phyloP scores from a whole-genome alignment of 2,888 invertebrate species.

The Leptarthrus brevirostris region DNA sequence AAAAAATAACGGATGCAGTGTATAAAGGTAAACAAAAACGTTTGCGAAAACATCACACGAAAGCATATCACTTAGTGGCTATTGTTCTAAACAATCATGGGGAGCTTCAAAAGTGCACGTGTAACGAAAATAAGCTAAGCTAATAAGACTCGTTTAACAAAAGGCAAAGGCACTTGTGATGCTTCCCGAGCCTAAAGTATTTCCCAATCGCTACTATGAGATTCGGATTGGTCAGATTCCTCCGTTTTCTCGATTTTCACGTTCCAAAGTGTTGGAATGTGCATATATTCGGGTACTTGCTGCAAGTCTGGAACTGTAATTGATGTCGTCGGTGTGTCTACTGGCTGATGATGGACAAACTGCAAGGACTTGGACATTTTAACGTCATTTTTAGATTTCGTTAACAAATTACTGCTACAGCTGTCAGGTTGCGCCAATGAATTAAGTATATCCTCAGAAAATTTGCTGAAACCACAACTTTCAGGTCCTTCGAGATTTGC shows the following conservation, averaged over 20 bases:
- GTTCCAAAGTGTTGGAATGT: constrained; percentile 73
- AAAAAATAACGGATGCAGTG: constrained; percentile 8
- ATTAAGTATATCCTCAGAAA: constrained; percentile 48
- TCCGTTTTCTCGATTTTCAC: constrained; percentile 66
- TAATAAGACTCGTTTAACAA: neutral
- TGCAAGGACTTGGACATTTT: constrained; percentile 50
- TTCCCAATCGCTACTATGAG: constrained; percentile 65
- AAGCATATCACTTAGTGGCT: constrained; percentile 20
- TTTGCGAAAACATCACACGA: constrained; percentile 24
- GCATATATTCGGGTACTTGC: constrained; percentile 67
- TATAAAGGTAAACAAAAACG: constrained; percentile 21
- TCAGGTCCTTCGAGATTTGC: too few relatives aligned
- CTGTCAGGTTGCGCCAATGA: constrained; percentile 52
- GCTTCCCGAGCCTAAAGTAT: constrained; percentile 54
- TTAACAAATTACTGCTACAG: constrained; percentile 44
- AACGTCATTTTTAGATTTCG: neutral
- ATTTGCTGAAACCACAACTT: neutral
- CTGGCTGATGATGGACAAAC: constrained; percentile 37
- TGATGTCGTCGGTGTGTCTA: constrained; percentile 49
- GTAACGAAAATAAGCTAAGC: neutral
- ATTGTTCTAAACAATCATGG: neutral
- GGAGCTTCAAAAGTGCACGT: neutral
- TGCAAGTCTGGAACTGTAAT: constrained; percentile 56
- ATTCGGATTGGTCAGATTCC: constrained; percentile 53
- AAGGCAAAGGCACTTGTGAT: neutral